Conservation (phyloP, 2,113 vertebrate species). For the Ammodytes dubius region DNA sequence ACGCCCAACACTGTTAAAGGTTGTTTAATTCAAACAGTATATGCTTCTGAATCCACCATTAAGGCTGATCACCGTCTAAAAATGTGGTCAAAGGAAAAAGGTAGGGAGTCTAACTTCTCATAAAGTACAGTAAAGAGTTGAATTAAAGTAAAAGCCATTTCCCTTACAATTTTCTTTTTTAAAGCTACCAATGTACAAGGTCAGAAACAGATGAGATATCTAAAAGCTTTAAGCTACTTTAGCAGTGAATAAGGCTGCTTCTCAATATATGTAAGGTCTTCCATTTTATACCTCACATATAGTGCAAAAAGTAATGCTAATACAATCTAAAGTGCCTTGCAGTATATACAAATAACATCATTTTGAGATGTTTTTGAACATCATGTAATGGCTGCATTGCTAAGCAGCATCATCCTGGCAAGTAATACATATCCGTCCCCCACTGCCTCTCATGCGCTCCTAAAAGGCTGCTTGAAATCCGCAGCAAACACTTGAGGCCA, state of each 20-base stretch:
- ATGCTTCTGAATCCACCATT: neutral
- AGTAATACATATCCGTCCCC: conserved; percentile 22
- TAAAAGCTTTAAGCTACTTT: conserved; percentile 6
- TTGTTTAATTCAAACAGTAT: neutral
- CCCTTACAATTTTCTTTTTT: conserved; percentile 7
- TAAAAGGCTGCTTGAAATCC: conserved; percentile 65
- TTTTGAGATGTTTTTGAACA: conserved; percentile 19
- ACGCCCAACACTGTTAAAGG: neutral
- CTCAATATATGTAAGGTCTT: neutral
- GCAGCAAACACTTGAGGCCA: conserved; percentile 67
- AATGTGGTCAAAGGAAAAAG: neutral
- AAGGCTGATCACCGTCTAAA: neutral
- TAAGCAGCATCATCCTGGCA: conserved; percentile 15
- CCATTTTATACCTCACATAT: neutral
- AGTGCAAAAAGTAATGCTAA: neutral
- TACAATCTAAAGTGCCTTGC: neutral
- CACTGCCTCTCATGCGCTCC: conserved; percentile 33
- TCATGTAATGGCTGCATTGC: conserved; percentile 12
- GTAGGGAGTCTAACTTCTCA: conserved; percentile 16
- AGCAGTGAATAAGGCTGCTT: neutral
- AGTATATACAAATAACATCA: neutral
- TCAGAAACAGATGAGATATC: conserved; percentile 7
- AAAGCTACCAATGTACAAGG: conserved; percentile 40
- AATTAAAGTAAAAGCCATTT: conserved; percentile 59
- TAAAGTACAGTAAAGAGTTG: conserved; percentile 36